These are phyloP conservation scores for Leuciscus waleckii DNA, from an alignment of 2,797 vertebrate species.

Conservation along the genomic window DNA sequence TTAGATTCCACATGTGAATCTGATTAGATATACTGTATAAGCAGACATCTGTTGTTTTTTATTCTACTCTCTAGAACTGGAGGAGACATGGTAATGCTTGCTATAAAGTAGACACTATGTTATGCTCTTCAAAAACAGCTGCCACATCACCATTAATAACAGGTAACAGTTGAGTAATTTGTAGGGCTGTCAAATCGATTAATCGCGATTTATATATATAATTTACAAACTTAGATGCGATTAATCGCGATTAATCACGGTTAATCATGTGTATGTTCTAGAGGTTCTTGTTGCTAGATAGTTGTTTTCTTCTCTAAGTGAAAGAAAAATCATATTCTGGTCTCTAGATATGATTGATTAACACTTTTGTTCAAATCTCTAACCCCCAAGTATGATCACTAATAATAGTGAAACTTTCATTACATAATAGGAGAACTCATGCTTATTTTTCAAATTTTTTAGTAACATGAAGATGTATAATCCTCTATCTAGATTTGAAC, in stretches of 20 bases:
- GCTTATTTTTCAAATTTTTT: too few species aligned
- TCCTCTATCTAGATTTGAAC: slow-evolving; percentile 86
- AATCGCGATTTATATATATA: background rate
- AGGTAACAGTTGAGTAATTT: slow-evolving; percentile 71
- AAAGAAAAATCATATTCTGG: too few species aligned
- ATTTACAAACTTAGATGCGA: too few species aligned
- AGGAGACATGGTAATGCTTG: slow-evolving; percentile 88
- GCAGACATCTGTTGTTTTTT: background rate
- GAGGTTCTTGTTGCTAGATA: too few species aligned
- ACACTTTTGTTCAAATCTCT: too few species aligned
- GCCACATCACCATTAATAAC: slow-evolving; percentile 88
- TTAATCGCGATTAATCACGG: background rate
- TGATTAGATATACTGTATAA: background rate
- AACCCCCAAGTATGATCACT: too few species aligned
- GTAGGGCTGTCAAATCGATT: background rate
- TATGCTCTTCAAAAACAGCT: slow-evolving; percentile 85
- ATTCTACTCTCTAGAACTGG: slow-evolving; percentile 80
- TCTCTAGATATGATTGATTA: too few species aligned
- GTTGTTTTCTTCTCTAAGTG: too few species aligned
- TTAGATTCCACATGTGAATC: background rate
- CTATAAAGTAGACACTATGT: slow-evolving; percentile 80
- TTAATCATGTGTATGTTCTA: too few species aligned
- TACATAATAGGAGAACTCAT: too few species aligned
- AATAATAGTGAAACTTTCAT: too few species aligned
- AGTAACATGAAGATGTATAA: background rate